Conservation (phyloP, 2,113 vertebrate species). For the Antigone vipio region DNA sequence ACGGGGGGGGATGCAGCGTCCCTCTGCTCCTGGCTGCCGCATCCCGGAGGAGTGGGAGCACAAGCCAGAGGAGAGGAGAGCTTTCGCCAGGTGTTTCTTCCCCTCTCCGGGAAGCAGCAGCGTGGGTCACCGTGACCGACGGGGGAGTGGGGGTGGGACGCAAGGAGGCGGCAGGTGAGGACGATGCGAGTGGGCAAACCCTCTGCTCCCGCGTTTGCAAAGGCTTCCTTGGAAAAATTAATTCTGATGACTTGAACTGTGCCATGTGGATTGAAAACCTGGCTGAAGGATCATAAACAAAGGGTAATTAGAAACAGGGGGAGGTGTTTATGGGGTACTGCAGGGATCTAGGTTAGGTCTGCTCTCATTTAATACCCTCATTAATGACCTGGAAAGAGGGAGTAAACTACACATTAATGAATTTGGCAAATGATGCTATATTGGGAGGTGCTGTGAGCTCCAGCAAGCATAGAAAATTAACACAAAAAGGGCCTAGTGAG, state of each 20-base stretch:
- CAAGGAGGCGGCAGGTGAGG: neutral
- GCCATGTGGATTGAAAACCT: conserved; percentile 48
- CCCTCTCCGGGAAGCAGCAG: neutral
- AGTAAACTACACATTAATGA: conserved; percentile 68
- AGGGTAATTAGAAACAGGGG: conserved; percentile 70
- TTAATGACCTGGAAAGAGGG: conserved; percentile 69
- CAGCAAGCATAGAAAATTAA: conserved; percentile 52
- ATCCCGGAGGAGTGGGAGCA: neutral
- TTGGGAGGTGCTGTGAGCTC: conserved; percentile 54
- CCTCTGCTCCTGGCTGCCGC: neutral
- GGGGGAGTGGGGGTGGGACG: neutral
- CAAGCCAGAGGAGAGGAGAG: neutral
- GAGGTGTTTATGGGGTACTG: conserved; percentile 63
- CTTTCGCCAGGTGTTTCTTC: neutral
- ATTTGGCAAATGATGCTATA: conserved; percentile 67
- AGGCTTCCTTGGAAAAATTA: conserved; percentile 4
- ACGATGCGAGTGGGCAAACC: neutral
- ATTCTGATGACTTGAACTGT: conserved; percentile 58
- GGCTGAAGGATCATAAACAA: conserved; percentile 66
- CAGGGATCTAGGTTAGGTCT: conserved; percentile 61
- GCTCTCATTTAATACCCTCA: conserved; percentile 67
- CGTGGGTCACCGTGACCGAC: neutral
- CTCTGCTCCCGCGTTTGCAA: rapidly evolving
- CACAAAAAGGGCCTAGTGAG: conserved; percentile 31
- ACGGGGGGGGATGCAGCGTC: neutral